Evolutionary conservation across 2,113 vertebrate species (phyloP), one percentile per base, ranked within the genome.

Genomic region (Prinia subflava): DNA sequence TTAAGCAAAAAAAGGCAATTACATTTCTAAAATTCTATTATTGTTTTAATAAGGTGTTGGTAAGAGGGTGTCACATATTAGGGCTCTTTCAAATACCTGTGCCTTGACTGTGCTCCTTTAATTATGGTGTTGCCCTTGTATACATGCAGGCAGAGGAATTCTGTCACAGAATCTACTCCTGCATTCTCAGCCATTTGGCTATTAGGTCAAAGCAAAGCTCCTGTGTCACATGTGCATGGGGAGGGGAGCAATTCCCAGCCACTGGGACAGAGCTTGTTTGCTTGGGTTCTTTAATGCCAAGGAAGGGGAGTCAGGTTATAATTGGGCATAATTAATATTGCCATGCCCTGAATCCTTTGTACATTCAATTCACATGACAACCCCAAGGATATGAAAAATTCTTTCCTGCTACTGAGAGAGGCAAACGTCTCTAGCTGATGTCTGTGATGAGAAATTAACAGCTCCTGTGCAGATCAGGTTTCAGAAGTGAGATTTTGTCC

Each of bases 281-380:
- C 78, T 90, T 39, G 59, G 85, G 84, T 85, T 87, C 56, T 93
- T 96, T 73, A 75, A 89, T 87, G 53, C 85, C 83, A 53, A 75
- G 93, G 95, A 95, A 96, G 81, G 95, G 89, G 95, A 90, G 94
- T 89, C 84, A 91, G 94, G 74, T 96, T 95, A 70, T 96, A 96
- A 96, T 92, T 20, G 28, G 82, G 37, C 8, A 10, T 91, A 97
- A 92, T 98, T 96, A 97, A 90, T 53, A 59, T 52, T 3, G 25
- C 56, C 42, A 5, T 90, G 68, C 53, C 62, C 84, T 7, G 22
- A 95, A 55, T 94, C 88, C 83, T 90, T 92, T 56, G 85, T 49
- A 82, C 44, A 18, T 84, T 93, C 84, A 57, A 73, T 75, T 87
- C 94, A 94, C 63, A 7, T 91, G 94, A 94, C 30, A 44, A 67